Evolutionary conservation across 1,140 invertebrate genomes (phyloP).

Genomic region (Conus ventricosus): DNA sequence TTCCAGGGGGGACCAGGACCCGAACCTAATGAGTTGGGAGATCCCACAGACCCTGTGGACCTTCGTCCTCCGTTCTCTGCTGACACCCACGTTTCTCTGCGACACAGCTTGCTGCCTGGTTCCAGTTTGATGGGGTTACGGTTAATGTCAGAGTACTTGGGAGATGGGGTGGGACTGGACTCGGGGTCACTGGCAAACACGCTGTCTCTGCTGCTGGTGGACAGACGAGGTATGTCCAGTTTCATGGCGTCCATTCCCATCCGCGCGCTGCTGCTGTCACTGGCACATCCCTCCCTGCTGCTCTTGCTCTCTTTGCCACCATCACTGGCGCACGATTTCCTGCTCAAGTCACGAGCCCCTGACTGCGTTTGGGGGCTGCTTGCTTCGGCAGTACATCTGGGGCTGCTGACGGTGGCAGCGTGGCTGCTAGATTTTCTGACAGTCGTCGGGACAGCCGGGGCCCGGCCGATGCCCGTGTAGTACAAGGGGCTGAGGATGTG

Average conservation of each 20-base stretch:
- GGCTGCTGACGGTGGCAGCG: not conserved
- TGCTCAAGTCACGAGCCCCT: constrained; percentile 1
- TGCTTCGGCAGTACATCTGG: not conserved
- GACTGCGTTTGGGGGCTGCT: not conserved
- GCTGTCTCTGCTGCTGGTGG: constrained; percentile 37
- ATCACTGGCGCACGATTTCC: not conserved
- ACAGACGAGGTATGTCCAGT: constrained; percentile 34
- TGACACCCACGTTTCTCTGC: not conserved
- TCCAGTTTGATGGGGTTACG: constrained; percentile 37
- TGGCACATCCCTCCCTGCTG: not conserved
- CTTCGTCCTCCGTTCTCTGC: constrained; percentile 25
- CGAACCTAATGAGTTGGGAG: constrained; percentile 28
- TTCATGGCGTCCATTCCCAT: constrained; percentile 1
- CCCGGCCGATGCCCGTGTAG: not conserved
- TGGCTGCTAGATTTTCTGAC: not conserved
- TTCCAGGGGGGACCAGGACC: constrained; percentile 28
- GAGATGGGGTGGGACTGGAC: constrained; percentile 26
- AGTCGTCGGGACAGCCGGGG: not conserved
- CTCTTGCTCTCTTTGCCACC: not conserved
- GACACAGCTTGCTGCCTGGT: constrained; percentile 25
- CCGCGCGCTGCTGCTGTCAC: not conserved
- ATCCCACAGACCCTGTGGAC: constrained; percentile 33
- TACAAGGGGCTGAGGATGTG: constrained; percentile 29
- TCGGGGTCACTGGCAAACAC: constrained; percentile 34
- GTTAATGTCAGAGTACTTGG: constrained; percentile 34